These are phyloP conservation scores for Microcebus murinus DNA, from an alignment of 2,113 vertebrate genomes.

Conservation along the genomic window DNA sequence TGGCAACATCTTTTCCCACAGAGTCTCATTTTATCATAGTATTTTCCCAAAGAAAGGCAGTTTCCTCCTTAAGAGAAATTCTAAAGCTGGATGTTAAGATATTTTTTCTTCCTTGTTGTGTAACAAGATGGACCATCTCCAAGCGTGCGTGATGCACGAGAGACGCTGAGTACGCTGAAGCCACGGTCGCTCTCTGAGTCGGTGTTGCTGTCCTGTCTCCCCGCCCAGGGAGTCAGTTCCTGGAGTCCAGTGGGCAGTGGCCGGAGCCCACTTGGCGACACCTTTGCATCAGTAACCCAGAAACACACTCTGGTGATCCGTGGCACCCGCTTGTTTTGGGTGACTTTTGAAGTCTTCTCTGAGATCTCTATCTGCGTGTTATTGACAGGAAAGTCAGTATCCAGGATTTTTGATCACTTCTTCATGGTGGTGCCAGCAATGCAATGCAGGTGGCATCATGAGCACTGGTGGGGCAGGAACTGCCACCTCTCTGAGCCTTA, in stretches of 20 bases:
- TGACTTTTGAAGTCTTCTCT: neutral
- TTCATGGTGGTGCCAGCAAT: neutral
- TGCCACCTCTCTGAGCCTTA: neutral
- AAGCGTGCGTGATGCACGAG: neutral
- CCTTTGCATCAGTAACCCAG: neutral
- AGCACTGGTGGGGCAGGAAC: neutral
- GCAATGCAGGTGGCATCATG: neutral
- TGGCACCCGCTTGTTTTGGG: neutral
- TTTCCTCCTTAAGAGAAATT: neutral
- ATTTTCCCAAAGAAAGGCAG: slow-evolving; percentile 41
- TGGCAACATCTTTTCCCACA: neutral
- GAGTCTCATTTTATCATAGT: neutral
- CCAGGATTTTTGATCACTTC: neutral
- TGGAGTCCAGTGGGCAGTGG: neutral
- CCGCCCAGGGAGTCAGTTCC: accelerated
- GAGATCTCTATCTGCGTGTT: neutral
- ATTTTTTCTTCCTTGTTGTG: neutral
- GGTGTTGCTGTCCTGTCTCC: neutral
- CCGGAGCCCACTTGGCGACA: neutral
- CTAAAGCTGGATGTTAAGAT: neutral
- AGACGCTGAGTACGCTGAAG: neutral
- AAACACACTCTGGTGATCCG: accelerated
- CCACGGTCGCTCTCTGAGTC: neutral
- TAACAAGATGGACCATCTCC: slow-evolving; percentile 34
- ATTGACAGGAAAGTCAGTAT: neutral